A percentile compares a stretch with the other conserved stretches of the same genome.
Conservation (phyloP, 2,797 vertebrate species). For the Tokudaia tokunoshimensis region DNA sequence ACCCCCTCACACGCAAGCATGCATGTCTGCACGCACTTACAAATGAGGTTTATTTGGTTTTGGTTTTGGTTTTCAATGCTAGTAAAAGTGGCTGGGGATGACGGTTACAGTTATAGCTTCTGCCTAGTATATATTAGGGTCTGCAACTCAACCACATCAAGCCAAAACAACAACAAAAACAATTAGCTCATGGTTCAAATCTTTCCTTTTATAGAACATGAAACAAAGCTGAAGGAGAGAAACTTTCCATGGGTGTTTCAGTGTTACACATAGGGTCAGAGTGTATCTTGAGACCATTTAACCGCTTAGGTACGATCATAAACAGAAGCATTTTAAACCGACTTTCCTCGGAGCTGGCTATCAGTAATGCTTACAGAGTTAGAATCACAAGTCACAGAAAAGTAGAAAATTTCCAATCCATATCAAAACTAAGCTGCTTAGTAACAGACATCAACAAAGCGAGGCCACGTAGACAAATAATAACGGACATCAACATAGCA, state of each 20-base stretch:
- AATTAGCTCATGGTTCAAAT: neutral
- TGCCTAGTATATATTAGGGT: neutral
- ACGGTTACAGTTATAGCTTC: neutral
- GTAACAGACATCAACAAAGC: neutral
- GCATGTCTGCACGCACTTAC: neutral
- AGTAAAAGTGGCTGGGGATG: neutral
- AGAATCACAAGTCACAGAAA: slow-evolving; percentile 12
- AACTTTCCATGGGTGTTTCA: neutral
- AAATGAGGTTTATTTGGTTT: too few relatives aligned
- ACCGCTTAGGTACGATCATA: slow-evolving; percentile 20
- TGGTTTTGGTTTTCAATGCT: neutral
- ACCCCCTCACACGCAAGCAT: neutral
- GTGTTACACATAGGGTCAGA: neutral
- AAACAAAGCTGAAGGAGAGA: neutral
- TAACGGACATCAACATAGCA: neutral
- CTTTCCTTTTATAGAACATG: slow-evolving; percentile 33
- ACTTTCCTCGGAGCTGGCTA: neutral
- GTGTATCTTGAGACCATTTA: neutral
- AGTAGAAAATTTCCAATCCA: slow-evolving; percentile 11
- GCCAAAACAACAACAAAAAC: neutral
- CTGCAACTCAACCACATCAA: neutral
- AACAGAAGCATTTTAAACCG: slow-evolving; percentile 26
- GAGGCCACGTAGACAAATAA: neutral
- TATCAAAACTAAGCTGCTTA: slow-evolving; percentile 15
- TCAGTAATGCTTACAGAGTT: neutral